A percentile compares a stretch with the other conserved stretches of the same genome.
Evolutionary conservation across 2,888 invertebrate species (phyloP).

Genomic region (Aphodius granarius): DNA sequence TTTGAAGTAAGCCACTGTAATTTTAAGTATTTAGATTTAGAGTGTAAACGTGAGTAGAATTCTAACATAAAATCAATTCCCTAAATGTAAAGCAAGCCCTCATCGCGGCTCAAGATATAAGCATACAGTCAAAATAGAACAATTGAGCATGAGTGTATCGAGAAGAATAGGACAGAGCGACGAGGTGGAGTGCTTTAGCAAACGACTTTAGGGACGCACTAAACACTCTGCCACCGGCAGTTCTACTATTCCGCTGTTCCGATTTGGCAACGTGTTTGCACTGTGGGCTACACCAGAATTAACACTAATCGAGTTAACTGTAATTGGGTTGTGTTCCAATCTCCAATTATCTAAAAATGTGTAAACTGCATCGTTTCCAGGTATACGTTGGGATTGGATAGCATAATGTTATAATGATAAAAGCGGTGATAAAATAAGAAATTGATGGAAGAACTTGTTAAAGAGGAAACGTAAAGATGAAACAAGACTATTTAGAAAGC

Average conservation of each 20-base stretch:
- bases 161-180: background rate
- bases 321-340: background rate
- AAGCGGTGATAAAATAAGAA: no score
- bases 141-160: background rate
- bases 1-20: no score
- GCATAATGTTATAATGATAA: background rate
- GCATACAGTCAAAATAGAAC: background rate
- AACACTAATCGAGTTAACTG: constrained; percentile 3
- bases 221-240: constrained; percentile 12
- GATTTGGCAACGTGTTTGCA: constrained; percentile 8
- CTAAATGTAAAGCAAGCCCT: background rate
- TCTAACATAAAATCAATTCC: background rate
- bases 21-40: no score
- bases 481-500: no score
- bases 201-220: background rate
- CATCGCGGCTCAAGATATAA: background rate
- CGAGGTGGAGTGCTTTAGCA: background rate
- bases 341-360: background rate
- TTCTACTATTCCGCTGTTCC: background rate
- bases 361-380: background rate
- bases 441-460: background rate
- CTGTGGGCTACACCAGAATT: constrained; percentile 4
- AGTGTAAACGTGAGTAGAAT: background rate
- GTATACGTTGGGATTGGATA: background rate
- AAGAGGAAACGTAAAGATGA: no score